A percentile compares a stretch with the other conserved stretches of the same genome.
Evolutionary conservation across 2,113 vertebrate genomes (phyloP).

Genomic region (Brienomyrus longianalis): DNA sequence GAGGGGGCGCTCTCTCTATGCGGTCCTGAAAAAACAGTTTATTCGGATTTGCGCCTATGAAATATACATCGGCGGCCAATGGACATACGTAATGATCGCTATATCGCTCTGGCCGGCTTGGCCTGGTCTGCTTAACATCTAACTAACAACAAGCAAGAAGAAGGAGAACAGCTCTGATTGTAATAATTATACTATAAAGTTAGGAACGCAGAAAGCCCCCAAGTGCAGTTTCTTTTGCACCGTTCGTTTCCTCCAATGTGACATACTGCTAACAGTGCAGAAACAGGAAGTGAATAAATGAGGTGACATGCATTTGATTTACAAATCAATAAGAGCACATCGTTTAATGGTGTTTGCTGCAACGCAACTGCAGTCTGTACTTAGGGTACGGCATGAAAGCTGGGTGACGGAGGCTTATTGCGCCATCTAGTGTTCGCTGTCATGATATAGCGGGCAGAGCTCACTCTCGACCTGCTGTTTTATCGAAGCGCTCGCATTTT

Average conservation of each 20-base stretch:
- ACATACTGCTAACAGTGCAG: background rate
- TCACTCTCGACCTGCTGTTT: background rate
- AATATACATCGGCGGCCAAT: background rate
- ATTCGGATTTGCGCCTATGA: background rate
- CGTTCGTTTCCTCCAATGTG: background rate
- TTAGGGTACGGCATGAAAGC: background rate
- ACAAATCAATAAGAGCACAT: conserved; percentile 9
- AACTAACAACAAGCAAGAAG: conserved; percentile 32
- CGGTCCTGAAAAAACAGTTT: background rate
- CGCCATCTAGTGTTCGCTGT: conserved; percentile 16
- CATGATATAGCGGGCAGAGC: background rate
- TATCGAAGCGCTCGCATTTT: background rate
- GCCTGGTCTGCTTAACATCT: background rate
- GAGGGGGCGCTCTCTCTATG: background rate
- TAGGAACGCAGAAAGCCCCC: background rate
- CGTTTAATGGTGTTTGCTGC: background rate
- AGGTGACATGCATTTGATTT: conserved; percentile 8
- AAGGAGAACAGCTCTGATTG: conserved; percentile 28
- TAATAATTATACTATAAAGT: conserved; percentile 26
- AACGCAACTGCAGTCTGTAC: background rate
- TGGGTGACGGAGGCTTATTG: background rate
- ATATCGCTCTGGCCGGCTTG: background rate
- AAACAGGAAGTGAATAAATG: conserved; percentile 9
- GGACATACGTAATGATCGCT: background rate
- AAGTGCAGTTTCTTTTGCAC: background rate